phyloP scores from a whole-genome alignment of 2,888 invertebrate species.

The Synergus itoensis region DNA sequence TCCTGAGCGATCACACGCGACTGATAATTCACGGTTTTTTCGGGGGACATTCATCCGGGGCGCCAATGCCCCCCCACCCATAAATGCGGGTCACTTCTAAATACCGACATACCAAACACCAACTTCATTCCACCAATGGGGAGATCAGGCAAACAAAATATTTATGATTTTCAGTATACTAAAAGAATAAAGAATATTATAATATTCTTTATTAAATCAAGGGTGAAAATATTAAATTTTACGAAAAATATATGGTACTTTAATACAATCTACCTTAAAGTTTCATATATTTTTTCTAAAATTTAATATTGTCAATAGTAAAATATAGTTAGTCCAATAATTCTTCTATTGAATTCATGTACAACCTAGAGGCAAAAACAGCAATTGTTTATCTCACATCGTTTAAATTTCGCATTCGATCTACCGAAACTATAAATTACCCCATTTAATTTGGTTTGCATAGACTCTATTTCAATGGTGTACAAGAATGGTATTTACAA shows the following conservation, averaged over 20 bases:
- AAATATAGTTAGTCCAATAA: too few relatives aligned
- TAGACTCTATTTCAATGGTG: constrained; percentile 7
- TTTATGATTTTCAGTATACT: background rate
- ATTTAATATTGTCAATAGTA: too few relatives aligned
- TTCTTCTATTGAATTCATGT: background rate
- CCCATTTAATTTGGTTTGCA: background rate
- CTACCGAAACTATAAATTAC: background rate
- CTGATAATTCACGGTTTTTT: constrained; percentile 67
- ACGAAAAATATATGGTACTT: too few relatives aligned
- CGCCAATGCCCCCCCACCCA: constrained; percentile 19
- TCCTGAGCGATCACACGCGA: constrained; percentile 69
- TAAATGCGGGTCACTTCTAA: background rate
- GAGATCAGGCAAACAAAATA: background rate
- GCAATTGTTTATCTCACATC: background rate
- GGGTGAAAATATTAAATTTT: too few relatives aligned
- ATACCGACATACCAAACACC: background rate
- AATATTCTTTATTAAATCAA: background rate
- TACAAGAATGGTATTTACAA: constrained; percentile 3
- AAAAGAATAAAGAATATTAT: too few relatives aligned
- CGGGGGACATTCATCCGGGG: constrained; percentile 42
- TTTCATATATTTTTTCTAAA: too few relatives aligned
- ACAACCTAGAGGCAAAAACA: background rate
- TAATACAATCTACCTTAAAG: too few relatives aligned
- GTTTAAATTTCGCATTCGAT: background rate
- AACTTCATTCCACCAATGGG: background rate